phyloP scores from a whole-genome alignment of 2,797 vertebrate genomes.

The Poeciliopsis presidionis region DNA sequence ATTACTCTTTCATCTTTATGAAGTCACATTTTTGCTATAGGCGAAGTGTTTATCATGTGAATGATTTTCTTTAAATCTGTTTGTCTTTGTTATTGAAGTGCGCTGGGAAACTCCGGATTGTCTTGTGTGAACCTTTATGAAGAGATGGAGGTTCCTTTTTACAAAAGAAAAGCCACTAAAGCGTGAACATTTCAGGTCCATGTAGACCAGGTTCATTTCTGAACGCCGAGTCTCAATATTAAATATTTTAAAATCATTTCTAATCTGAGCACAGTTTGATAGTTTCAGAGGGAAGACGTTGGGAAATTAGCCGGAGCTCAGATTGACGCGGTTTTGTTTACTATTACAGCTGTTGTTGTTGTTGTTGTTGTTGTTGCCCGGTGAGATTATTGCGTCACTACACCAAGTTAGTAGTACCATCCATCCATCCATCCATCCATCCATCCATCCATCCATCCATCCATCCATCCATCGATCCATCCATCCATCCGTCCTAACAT shows the following conservation, averaged over 20 bases:
- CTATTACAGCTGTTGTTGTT: slow-evolving; percentile 44
- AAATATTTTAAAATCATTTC: background rate
- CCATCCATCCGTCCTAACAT: slow-evolving; percentile 1
- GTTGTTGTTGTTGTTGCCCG: background rate
- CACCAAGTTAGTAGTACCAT: background rate
- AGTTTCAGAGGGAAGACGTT: background rate
- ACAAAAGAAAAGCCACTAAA: background rate
- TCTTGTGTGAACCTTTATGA: background rate
- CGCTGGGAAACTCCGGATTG: background rate
- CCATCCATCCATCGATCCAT: background rate
- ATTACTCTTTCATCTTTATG: background rate
- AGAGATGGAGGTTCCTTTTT: background rate
- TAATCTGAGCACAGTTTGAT: background rate
- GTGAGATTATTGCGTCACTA: slow-evolving; percentile 53
- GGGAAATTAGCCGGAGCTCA: slow-evolving; percentile 35
- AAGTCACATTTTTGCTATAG: background rate
- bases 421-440: slow-evolving; percentile 8
- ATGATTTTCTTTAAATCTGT: background rate
- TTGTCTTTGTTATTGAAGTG: background rate
- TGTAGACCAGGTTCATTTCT: background rate
- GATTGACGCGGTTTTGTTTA: slow-evolving; percentile 59
- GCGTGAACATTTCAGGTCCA: background rate
- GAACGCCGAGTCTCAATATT: background rate
- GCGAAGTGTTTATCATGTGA: background rate
- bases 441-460: background rate